phyloP scores from a whole-genome alignment of 1,140 invertebrate species.

The Ooceraea biroi region DNA sequence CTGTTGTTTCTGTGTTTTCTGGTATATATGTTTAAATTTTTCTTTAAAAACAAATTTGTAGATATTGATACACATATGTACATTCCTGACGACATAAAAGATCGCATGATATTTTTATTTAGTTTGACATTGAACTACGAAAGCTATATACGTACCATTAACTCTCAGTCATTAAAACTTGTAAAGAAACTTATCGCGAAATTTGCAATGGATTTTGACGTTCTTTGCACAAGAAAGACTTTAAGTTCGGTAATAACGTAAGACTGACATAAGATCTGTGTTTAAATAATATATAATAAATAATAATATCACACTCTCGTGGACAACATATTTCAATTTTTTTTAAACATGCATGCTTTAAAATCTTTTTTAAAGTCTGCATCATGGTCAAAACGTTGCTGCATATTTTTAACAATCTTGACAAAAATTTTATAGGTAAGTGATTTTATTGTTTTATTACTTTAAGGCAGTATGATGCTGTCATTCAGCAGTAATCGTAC shows the following conservation, averaged over 20 bases:
- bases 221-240: neutral
- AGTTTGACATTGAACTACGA: neutral
- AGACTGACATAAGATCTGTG: neutral
- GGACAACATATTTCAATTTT: too few relatives aligned
- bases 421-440: too few relatives aligned
- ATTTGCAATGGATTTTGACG: constrained; percentile 10
- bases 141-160: neutral
- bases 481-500: too few relatives aligned
- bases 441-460: too few relatives aligned
- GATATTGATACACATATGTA: neutral
- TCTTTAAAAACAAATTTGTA: neutral
- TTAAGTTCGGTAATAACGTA: neutral
- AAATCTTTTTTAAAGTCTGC: too few relatives aligned
- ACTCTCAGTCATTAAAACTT: neutral
- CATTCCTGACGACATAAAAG: neutral
- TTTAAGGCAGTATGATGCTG: too few relatives aligned
- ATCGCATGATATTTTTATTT: neutral
- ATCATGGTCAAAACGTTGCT: too few relatives aligned
- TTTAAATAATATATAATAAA: neutral
- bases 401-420: too few relatives aligned
- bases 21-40: neutral
- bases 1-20: neutral
- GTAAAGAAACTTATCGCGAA: neutral
- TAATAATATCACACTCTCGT: too few relatives aligned
- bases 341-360: too few relatives aligned